Evolutionary conservation across 2,888 invertebrate genomes (phyloP), one percentile per base, ranked within the genome.

Genomic region (Embidobia sp.): DNA sequence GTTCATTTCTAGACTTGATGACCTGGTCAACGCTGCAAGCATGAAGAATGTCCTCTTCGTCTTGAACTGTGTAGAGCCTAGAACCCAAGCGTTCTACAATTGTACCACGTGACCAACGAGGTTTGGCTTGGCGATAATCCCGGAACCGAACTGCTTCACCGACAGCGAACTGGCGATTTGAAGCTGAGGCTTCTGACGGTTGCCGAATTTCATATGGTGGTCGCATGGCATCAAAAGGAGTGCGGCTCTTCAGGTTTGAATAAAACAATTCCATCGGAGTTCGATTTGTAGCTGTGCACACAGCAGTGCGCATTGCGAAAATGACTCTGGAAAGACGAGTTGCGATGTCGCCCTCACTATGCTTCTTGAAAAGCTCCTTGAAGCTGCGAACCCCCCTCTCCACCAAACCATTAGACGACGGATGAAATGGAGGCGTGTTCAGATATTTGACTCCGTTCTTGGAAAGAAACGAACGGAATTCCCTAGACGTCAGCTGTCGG

Each of bases 301-400:
- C 16, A 1, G 40, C 3, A 2, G 55, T 55, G 10, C 40, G 55
- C 55, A 40, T 55, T 6, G 40, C 55, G 22, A 55, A 51, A n/a
- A 51, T 3, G 8, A 51, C 35, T 35, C 51, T 51, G 10, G 33
- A 11, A 3, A 35, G 13, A 8, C 51, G 18, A 1, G 33, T 35
- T 7, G 19, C 1, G 5, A 35, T 7, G 22, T 35, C 22, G 10
- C 35, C 35, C 10, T 29, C 2, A 4, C 22, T 7, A 6, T 11
- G 18, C n/a, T 51, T 51, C 7, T 35, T 33, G 1, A 35, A 8
- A 3, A 53, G n/a, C 8, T 53, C 26, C 6, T 22, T 53, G 15
- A 49, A 49, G 1, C 18, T 33, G 5, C 10, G 49, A n/a, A 49
- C 49, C n/a, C 33, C 33, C 33, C 19, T 3, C n/a, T 49, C 33